Conservation (phyloP, 2,888 invertebrate species). For the Parapristionchus giblindavisi region DNA sequence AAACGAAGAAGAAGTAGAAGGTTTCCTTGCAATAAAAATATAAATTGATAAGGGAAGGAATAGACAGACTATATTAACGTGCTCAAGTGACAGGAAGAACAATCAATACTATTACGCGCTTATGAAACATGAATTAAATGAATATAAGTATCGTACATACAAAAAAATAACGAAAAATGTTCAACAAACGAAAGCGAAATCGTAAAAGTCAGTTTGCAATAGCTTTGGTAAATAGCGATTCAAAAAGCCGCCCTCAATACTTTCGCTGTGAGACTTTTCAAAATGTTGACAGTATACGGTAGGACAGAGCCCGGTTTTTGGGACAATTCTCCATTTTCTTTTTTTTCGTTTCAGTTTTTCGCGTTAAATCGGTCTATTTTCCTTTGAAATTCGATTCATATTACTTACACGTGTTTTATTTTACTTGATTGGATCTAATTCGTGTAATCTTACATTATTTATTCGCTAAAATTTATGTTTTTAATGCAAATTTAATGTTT, state of each 20-base stretch:
- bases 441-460: background rate
- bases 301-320: background rate
- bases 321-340: conserved; percentile 8
- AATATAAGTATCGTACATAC: too few relatives aligned
- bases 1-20: too few relatives aligned
- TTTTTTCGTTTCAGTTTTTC: background rate
- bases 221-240: background rate
- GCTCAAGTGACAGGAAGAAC: too few relatives aligned
- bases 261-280: background rate
- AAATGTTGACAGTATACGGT: background rate
- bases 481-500: background rate
- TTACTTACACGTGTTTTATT: background rate
- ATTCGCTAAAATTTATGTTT: background rate
- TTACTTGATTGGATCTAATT: background rate
- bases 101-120: too few relatives aligned
- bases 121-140: too few relatives aligned
- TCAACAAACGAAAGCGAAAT: too few relatives aligned
- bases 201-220: conserved; percentile 13
- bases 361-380: background rate
- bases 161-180: too few relatives aligned
- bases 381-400: background rate
- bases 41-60: too few relatives aligned
- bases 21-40: too few relatives aligned
- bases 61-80: too few relatives aligned
- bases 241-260: background rate